Conservation (phyloP, 1,140 invertebrate genomes). For the Caenorhabditis brenneri region DNA sequence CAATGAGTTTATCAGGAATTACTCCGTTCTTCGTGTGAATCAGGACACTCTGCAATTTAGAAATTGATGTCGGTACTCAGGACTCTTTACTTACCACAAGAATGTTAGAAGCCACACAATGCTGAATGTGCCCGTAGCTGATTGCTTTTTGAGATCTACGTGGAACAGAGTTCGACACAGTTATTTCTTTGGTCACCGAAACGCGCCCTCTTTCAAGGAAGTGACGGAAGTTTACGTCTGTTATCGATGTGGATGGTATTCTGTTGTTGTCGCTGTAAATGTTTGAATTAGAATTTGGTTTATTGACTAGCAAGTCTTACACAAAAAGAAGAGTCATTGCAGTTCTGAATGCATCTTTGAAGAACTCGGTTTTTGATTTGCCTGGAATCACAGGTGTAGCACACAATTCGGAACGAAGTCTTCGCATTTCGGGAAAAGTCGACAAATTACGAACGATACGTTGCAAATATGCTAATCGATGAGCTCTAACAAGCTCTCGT, state of each 20-base stretch:
- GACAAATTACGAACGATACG: slow-evolving; percentile 64
- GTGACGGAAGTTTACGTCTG: slow-evolving; percentile 52
- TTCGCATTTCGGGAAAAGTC: slow-evolving; percentile 47
- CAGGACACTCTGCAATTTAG: slow-evolving; percentile 34
- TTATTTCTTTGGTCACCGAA: slow-evolving; percentile 40
- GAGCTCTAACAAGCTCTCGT: slow-evolving; percentile 62
- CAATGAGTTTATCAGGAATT: slow-evolving; percentile 33
- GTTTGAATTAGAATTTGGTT: neutral
- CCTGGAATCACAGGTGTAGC: neutral
- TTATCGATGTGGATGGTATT: slow-evolving; percentile 39
- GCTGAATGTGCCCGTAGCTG: slow-evolving; percentile 42
- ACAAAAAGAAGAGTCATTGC: slow-evolving; percentile 55
- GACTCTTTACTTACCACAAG: slow-evolving; percentile 49
- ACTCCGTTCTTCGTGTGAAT: neutral
- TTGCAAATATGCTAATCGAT: slow-evolving; percentile 64
- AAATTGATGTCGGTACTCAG: neutral
- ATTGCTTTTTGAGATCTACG: slow-evolving; percentile 42
- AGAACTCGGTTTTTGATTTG: slow-evolving; percentile 57
- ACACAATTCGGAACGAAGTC: neutral
- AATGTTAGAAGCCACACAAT: slow-evolving; percentile 60
- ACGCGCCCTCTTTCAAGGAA: slow-evolving; percentile 51
- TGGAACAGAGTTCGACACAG: slow-evolving; percentile 39
- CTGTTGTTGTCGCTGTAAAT: slow-evolving; percentile 52
- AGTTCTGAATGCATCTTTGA: slow-evolving; percentile 55
- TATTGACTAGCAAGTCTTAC: slow-evolving; percentile 41